Percentiles rank a stretch among this genome's conserved stretches.
phyloP scores from a whole-genome alignment of 1,140 invertebrate species.

The Colletes latitarsis region DNA sequence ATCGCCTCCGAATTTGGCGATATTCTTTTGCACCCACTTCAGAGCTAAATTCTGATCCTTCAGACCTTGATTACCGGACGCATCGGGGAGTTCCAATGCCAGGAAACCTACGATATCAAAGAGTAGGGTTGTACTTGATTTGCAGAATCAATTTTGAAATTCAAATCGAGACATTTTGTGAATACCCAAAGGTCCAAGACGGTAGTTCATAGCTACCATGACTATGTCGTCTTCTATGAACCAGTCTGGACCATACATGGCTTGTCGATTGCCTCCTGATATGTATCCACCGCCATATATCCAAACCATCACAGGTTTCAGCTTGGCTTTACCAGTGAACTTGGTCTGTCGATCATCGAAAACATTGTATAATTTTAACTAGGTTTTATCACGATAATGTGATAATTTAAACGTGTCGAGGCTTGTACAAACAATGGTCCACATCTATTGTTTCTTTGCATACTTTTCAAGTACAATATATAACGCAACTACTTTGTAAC shows the following conservation, averaged over 20 bases:
- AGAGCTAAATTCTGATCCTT: constrained; percentile 81
- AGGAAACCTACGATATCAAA: constrained; percentile 78
- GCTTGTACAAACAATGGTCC: neutral
- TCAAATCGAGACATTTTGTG: too few relatives aligned
- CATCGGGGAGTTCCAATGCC: constrained; percentile 82
- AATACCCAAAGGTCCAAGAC: constrained; percentile 48
- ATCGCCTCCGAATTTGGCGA: constrained; percentile 67
- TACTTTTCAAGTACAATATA: too few relatives aligned
- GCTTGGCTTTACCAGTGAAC: neutral
- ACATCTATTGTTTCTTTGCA: too few relatives aligned
- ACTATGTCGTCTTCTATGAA: too few relatives aligned
- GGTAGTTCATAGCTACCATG: constrained; percentile 34
- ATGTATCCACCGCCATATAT: constrained; percentile 83
- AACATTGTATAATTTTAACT: too few relatives aligned
- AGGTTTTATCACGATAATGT: too few relatives aligned
- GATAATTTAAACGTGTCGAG: neutral
- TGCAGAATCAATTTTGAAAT: too few relatives aligned
- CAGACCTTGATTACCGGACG: constrained; percentile 85
- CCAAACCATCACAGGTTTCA: constrained; percentile 86
- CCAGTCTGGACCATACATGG: too few relatives aligned
- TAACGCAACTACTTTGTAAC: too few relatives aligned
- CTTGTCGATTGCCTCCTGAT: too few relatives aligned
- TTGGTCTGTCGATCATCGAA: neutral
- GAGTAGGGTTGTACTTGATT: too few relatives aligned
- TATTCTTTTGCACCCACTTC: constrained; percentile 78